These are phyloP conservation scores for Balanococcus diminutus DNA, from an alignment of 2,888 invertebrate genomes.

Conservation along the genomic window DNA sequence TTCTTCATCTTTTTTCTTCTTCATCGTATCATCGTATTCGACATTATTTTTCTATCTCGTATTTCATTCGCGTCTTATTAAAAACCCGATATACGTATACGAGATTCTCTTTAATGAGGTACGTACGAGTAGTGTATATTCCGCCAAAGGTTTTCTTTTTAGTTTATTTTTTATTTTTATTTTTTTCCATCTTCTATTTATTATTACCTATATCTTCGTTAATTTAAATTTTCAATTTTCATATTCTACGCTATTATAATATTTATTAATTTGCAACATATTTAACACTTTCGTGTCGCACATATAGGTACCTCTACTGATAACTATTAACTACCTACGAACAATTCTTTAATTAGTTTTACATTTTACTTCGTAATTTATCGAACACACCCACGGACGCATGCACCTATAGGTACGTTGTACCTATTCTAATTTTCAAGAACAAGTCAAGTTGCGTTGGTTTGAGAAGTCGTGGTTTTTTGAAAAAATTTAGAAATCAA, in stretches of 20 bases:
- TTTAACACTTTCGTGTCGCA: not conserved
- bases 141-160: constrained; percentile 2
- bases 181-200: not conserved
- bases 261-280: not conserved
- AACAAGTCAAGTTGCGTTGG: no score
- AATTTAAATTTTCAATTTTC: not conserved
- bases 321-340: no score
- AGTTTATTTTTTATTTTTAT: not conserved
- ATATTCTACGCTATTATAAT: not conserved
- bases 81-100: not conserved
- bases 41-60: constrained; percentile 15
- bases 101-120: constrained; percentile 18
- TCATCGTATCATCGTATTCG: constrained; percentile 4
- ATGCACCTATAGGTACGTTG: no score
- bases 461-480: no score
- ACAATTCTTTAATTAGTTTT: no score
- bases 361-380: no score
- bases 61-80: constrained; percentile 24
- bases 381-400: no score
- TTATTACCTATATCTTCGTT: not conserved
- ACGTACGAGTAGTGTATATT: not conserved
- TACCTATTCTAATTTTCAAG: no score
- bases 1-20: constrained; percentile 7
- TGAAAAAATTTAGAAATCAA: no score
- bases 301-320: no score